Percentiles rank a stretch among this genome's conserved stretches.
Evolutionary conservation across 1,140 invertebrate genomes (phyloP).

Genomic region (Eufriesea mexicana): DNA sequence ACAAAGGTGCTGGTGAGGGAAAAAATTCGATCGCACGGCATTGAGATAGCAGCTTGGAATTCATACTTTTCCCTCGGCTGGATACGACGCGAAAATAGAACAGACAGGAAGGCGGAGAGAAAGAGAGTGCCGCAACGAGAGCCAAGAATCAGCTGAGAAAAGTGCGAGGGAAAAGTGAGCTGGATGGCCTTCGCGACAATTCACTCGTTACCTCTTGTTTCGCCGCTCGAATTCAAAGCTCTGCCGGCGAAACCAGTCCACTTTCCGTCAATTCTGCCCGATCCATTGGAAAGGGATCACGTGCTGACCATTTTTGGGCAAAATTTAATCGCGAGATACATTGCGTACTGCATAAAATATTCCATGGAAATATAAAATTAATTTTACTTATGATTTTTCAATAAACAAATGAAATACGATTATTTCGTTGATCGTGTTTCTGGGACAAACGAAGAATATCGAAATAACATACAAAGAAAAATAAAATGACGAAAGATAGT

Average conservation of each 20-base stretch:
- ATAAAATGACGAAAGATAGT: too few relatives aligned
- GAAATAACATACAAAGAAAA: too few relatives aligned
- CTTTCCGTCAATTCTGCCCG: conserved; percentile 47
- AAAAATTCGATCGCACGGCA: conserved; percentile 27
- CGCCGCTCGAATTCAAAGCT: conserved; percentile 58
- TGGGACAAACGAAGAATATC: too few relatives aligned
- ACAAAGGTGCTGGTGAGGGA: conserved; percentile 13
- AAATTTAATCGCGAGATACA: neutral
- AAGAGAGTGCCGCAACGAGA: conserved; percentile 57
- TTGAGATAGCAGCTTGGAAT: conserved; percentile 28
- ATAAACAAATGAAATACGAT: too few relatives aligned
- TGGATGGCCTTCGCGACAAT: conserved; percentile 75
- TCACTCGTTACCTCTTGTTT: conserved; percentile 60
- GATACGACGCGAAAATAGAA: conserved; percentile 36
- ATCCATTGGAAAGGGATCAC: conserved; percentile 1
- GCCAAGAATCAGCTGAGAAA: conserved; percentile 61
- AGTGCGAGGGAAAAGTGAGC: conserved; percentile 74
- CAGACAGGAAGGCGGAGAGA: conserved; percentile 46
- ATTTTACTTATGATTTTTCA: too few relatives aligned
- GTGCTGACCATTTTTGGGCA: neutral
- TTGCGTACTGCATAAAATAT: too few relatives aligned
- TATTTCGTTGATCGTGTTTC: too few relatives aligned
- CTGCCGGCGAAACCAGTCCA: neutral
- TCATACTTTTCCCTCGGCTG: conserved; percentile 29
- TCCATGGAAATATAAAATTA: too few relatives aligned